Evolutionary conservation across 2,797 vertebrate genomes (phyloP).

Genomic region (Mormyrus hasselquistii): DNA sequence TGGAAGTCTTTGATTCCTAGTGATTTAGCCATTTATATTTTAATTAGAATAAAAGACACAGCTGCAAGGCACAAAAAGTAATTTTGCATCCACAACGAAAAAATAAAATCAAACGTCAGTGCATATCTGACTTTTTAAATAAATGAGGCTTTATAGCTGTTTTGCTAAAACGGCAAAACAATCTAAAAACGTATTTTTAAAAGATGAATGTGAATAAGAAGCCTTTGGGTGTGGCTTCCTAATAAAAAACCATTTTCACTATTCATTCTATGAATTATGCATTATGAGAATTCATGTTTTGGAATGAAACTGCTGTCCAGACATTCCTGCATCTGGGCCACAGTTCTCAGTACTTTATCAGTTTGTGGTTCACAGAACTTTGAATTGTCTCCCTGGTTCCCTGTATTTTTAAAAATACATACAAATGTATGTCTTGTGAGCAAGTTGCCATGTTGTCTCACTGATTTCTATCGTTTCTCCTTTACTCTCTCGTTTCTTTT

Average conservation of each 20-base stretch:
- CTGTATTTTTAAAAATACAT: neutral
- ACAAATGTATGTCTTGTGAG: neutral
- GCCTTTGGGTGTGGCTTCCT: neutral
- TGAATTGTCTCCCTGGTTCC: neutral
- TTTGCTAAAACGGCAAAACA: conserved; percentile 9
- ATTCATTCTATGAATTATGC: neutral
- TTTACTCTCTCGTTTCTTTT: neutral
- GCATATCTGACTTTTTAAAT: neutral
- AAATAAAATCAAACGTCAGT: neutral
- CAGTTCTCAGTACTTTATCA: neutral
- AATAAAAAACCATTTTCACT: neutral
- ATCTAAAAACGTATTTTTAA: neutral
- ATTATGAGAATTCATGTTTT: neutral
- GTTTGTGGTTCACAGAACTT: neutral
- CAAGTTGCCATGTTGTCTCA: neutral
- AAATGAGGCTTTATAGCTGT: neutral
- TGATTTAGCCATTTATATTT: neutral
- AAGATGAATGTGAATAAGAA: neutral
- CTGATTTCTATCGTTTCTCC: neutral
- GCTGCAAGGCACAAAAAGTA: neutral
- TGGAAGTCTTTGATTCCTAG: neutral
- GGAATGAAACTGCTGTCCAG: neutral
- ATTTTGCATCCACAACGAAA: neutral
- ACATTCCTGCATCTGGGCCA: neutral
- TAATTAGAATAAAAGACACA: neutral